Conservation (phyloP, 30 jellyfish, hydroid and myxozoan genomes). For the Cassiopea andromeda region DNA sequence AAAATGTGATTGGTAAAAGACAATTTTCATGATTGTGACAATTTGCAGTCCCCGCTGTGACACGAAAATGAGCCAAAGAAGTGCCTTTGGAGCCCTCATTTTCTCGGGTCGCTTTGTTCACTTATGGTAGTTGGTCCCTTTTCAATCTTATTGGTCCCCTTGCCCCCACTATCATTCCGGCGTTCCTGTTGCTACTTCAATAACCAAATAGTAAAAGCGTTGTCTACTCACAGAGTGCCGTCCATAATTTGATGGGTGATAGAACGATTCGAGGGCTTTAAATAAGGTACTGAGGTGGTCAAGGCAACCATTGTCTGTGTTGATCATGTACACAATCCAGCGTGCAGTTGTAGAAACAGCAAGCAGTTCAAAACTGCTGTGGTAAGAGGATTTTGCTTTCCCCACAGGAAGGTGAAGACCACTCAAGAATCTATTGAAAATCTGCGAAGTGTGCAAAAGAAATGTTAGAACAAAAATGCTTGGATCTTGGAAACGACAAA, state of each 20-base stretch:
- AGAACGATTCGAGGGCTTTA: slow-evolving; percentile 82
- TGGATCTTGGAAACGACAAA: too few relatives aligned
- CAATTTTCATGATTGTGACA: too few relatives aligned
- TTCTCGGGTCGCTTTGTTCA: too few relatives aligned
- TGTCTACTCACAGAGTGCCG: slow-evolving; percentile 70
- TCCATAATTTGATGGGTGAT: slow-evolving; percentile 93
- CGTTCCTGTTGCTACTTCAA: neutral
- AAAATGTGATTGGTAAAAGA: too few relatives aligned
- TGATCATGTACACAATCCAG: slow-evolving; percentile 91
- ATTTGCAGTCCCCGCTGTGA: too few relatives aligned
- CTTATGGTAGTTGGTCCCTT: too few relatives aligned
- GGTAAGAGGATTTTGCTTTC: slow-evolving; percentile 55
- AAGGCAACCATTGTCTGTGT: slow-evolving; percentile 66
- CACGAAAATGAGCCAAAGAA: too few relatives aligned
- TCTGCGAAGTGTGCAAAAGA: slow-evolving; percentile 35
- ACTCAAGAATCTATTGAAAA: slow-evolving; percentile 83
- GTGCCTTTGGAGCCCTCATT: too few relatives aligned
- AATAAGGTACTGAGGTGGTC: slow-evolving; percentile 77
- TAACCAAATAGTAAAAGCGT: neutral
- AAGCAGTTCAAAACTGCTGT: slow-evolving; percentile 46
- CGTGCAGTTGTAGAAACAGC: slow-evolving; percentile 68
- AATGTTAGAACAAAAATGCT: too few relatives aligned
- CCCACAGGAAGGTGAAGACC: slow-evolving; percentile 88
- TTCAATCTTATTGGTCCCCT: too few relatives aligned
- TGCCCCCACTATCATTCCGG: neutral